Conservation (phyloP, 2,113 vertebrate genomes). For the Eclectus roratus region DNA sequence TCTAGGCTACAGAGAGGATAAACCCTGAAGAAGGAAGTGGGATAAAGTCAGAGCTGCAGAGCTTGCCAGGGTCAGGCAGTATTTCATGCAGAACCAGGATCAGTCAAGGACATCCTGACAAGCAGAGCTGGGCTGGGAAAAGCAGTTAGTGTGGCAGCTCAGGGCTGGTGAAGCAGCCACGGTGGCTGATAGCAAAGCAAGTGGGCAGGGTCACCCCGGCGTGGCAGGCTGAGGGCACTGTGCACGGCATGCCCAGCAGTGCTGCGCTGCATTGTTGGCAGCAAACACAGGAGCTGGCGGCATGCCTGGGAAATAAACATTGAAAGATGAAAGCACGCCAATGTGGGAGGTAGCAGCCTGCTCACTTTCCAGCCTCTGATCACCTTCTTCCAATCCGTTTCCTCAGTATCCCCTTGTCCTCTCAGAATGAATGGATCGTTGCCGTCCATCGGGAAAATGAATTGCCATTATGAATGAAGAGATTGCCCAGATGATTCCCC, state of each 20-base stretch:
- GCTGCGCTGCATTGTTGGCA: neutral
- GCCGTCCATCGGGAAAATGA: neutral
- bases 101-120: neutral
- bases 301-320: neutral
- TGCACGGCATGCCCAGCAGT: neutral
- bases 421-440: neutral
- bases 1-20: neutral
- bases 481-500: neutral
- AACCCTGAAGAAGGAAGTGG: neutral
- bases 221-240: neutral
- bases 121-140: neutral
- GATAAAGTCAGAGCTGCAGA: neutral
- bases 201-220: neutral
- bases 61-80: neutral
- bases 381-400: neutral
- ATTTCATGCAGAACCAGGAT: neutral
- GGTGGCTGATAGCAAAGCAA: neutral
- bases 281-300: neutral
- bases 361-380: neutral
- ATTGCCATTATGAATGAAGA: neutral
- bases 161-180: neutral
- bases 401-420: neutral
- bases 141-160: neutral
- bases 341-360: neutral
- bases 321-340: neutral